A percentile compares a stretch with the other conserved stretches of the same genome.
These are phyloP conservation scores for Caranx ignobilis DNA, from an alignment of 2,113 vertebrate genomes.

Conservation along the genomic window DNA sequence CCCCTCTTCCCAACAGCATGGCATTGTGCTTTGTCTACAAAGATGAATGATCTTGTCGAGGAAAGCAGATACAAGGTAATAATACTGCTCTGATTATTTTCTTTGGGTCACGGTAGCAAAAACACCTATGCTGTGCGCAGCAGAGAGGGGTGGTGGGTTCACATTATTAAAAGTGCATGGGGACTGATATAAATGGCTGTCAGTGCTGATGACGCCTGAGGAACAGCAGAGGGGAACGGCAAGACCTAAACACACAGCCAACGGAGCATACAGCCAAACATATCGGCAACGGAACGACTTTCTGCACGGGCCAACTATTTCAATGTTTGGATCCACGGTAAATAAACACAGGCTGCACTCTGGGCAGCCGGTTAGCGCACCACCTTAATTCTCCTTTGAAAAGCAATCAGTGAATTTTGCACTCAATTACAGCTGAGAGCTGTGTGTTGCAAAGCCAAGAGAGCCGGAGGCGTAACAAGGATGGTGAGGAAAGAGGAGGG, in stretches of 20 bases:
- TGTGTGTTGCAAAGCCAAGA: constrained; percentile 55
- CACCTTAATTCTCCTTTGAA: constrained; percentile 70
- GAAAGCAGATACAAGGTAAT: constrained; percentile 69
- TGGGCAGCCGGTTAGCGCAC: constrained; percentile 53
- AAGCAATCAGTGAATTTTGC: constrained; percentile 74
- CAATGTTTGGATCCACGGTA: constrained; percentile 71
- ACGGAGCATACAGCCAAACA: constrained; percentile 57
- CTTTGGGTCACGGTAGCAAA: constrained; percentile 72
- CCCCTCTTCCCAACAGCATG: constrained; percentile 42
- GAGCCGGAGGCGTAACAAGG: constrained; percentile 27
- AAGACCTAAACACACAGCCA: constrained; percentile 66
- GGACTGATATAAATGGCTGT: constrained; percentile 72
- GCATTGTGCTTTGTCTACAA: constrained; percentile 60
- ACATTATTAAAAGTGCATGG: constrained; percentile 63
- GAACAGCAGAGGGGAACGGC: constrained; percentile 59
- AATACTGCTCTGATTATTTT: constrained; percentile 74
- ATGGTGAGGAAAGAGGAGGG: constrained; percentile 42
- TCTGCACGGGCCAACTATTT: constrained; percentile 64
- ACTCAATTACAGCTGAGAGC: constrained; percentile 65
- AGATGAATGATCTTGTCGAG: constrained; percentile 61
- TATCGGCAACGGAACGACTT: constrained; percentile 54
- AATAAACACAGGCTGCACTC: constrained; percentile 73
- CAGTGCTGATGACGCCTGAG: constrained; percentile 65
- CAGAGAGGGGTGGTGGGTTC: constrained; percentile 19
- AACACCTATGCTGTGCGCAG: constrained; percentile 34